Percentiles rank a stretch among this genome's conserved stretches.
Evolutionary conservation across 2,888 invertebrate genomes (phyloP).

Genomic region (Eupithecia dodoneata): DNA sequence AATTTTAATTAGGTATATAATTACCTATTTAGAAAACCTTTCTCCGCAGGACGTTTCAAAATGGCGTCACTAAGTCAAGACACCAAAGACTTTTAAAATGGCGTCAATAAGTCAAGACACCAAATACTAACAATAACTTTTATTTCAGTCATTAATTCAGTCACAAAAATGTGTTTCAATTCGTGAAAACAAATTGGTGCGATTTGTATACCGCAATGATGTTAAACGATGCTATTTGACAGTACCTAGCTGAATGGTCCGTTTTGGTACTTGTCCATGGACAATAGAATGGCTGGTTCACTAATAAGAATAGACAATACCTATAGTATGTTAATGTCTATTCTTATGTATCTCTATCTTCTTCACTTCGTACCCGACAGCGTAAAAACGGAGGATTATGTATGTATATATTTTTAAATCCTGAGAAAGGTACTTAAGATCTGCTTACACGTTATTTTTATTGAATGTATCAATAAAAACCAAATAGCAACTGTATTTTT

Average conservation of each 20-base stretch:
- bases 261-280: constrained; percentile 20
- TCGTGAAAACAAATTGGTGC: constrained; percentile 36
- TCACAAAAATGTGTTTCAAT: constrained; percentile 34
- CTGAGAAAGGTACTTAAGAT: too few relatives aligned
- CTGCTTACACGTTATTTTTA: too few relatives aligned
- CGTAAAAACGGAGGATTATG: too few relatives aligned
- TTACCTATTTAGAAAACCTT: neutral
- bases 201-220: constrained; percentile 44
- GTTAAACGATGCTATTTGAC: constrained; percentile 45
- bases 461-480: too few relatives aligned
- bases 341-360: too few relatives aligned
- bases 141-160: constrained; percentile 23
- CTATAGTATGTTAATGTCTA: too few relatives aligned
- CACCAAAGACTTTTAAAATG: constrained; percentile 24
- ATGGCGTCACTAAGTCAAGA: constrained; percentile 29
- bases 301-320: too few relatives aligned
- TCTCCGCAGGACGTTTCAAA: constrained; percentile 13
- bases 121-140: constrained; percentile 21
- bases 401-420: too few relatives aligned
- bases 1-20: neutral
- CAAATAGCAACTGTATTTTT: too few relatives aligned
- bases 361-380: too few relatives aligned
- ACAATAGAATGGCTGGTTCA: constrained; percentile 6
- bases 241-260: constrained; percentile 31
- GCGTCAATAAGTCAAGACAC: constrained; percentile 26